These are phyloP conservation scores for Glaucopsyche alexis DNA, from an alignment of 2,888 invertebrate species.

Conservation along the genomic window DNA sequence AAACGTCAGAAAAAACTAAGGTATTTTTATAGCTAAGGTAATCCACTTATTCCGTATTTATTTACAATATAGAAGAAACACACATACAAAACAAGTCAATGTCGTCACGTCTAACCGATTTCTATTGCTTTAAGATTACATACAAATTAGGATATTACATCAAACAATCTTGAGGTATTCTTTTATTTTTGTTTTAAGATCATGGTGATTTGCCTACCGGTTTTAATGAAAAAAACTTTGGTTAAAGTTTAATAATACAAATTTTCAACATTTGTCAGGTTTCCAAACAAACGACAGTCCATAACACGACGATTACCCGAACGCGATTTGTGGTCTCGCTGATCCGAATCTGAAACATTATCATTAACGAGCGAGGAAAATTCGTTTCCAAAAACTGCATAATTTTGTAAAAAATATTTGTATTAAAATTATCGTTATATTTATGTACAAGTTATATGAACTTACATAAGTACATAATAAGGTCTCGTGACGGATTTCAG, in stretches of 20 bases:
- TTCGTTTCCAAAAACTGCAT: background rate
- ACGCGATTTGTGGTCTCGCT: background rate
- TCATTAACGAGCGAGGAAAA: background rate
- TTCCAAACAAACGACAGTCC: background rate
- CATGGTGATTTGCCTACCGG: background rate
- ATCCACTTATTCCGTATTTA: conserved; percentile 22
- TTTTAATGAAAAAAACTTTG: background rate
- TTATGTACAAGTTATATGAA: background rate
- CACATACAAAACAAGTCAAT: conserved; percentile 31
- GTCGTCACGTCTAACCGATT: conserved; percentile 31
- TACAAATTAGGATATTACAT: background rate
- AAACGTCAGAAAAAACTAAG: conserved; percentile 30
- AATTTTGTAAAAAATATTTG: background rate
- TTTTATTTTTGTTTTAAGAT: background rate
- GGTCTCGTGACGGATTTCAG: conserved; percentile 30
- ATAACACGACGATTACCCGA: background rate
- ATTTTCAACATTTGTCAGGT: background rate
- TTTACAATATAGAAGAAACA: conserved; percentile 10
- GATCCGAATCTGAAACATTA: background rate
- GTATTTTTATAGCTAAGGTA: conserved; percentile 28
- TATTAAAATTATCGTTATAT: background rate
- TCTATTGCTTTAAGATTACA: background rate
- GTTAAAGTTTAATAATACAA: background rate
- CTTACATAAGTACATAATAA: conserved; percentile 28
- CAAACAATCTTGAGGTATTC: background rate